Conservation (phyloP, 2,113 vertebrate genomes). For the Podarcis muralis region DNA sequence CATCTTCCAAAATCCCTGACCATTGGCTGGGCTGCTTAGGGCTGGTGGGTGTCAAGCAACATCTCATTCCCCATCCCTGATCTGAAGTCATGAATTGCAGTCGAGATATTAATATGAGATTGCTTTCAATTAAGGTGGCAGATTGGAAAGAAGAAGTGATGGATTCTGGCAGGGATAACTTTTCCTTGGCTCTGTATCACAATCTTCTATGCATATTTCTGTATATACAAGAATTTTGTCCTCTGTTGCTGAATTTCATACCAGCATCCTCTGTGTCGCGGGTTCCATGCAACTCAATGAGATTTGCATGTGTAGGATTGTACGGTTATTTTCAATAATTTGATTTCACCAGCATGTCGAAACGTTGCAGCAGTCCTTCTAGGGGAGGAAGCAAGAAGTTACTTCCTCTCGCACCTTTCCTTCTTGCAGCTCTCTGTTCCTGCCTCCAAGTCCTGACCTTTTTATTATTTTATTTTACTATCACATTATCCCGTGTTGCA, state of each 20-base stretch:
- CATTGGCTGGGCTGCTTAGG: too few relatives aligned
- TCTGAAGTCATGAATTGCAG: too few relatives aligned
- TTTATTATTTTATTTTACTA: slow-evolving; percentile 26
- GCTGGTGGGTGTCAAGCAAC: too few relatives aligned
- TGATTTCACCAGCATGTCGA: background rate
- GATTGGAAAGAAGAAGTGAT: background rate
- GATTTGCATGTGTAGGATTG: background rate
- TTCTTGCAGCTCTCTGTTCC: slow-evolving; percentile 27
- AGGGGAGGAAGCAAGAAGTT: slow-evolving; percentile 39
- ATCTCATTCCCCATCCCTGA: too few relatives aligned
- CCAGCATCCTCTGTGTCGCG: too few relatives aligned
- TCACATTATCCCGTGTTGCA: slow-evolving; percentile 66
- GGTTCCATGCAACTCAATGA: background rate
- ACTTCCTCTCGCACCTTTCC: slow-evolving; percentile 2
- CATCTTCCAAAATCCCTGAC: too few relatives aligned
- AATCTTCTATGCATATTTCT: background rate
- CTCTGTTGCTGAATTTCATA: background rate
- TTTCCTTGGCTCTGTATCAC: background rate
- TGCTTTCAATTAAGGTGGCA: background rate
- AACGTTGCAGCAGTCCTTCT: background rate
- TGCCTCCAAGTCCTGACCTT: slow-evolving; percentile 14
- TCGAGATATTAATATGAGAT: too few relatives aligned
- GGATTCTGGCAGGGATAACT: background rate
- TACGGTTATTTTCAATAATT: background rate
- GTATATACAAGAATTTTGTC: background rate